A percentile compares a stretch with the other conserved stretches of the same genome.
Conservation (phyloP, 2,888 invertebrate species). For the Sipha maydis region DNA sequence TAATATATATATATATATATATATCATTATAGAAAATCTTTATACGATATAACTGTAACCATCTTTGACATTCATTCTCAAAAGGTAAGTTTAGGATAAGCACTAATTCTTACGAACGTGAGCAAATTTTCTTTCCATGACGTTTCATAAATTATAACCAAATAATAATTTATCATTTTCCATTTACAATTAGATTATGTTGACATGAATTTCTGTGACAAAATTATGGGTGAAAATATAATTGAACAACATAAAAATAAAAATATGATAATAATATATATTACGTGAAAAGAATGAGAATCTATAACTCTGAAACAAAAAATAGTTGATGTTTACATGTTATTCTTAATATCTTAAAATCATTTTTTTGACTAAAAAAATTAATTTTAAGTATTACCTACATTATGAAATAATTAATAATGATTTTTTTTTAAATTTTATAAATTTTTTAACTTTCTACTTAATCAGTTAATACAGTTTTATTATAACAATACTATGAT, state of each 20-base stretch:
- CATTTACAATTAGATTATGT: slow-evolving; percentile 44
- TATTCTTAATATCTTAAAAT: too few species aligned
- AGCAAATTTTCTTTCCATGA: slow-evolving; percentile 46
- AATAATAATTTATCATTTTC: slow-evolving; percentile 59
- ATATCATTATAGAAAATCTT: slow-evolving; percentile 7
- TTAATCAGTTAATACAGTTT: too few species aligned
- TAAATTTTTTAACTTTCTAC: too few species aligned
- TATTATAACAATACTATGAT: too few species aligned
- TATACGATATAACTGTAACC: slow-evolving; percentile 29
- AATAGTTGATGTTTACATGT: neutral
- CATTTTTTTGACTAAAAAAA: too few species aligned
- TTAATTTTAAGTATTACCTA: too few species aligned
- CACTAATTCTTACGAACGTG: slow-evolving; percentile 45
- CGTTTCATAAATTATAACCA: slow-evolving; percentile 48
- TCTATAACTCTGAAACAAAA: neutral
- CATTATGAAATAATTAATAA: too few species aligned
- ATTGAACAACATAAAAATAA: neutral
- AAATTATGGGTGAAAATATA: neutral
- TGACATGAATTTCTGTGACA: slow-evolving; percentile 20
- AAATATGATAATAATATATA: neutral
- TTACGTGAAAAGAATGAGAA: neutral
- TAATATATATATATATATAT: neutral
- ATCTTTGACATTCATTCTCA: slow-evolving; percentile 36
- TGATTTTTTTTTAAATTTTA: too few species aligned
- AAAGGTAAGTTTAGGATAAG: slow-evolving; percentile 7